Percentiles rank a stretch among this genome's conserved stretches.
Conservation (phyloP, 2,888 invertebrate species). For the Uloborus plumipes region DNA sequence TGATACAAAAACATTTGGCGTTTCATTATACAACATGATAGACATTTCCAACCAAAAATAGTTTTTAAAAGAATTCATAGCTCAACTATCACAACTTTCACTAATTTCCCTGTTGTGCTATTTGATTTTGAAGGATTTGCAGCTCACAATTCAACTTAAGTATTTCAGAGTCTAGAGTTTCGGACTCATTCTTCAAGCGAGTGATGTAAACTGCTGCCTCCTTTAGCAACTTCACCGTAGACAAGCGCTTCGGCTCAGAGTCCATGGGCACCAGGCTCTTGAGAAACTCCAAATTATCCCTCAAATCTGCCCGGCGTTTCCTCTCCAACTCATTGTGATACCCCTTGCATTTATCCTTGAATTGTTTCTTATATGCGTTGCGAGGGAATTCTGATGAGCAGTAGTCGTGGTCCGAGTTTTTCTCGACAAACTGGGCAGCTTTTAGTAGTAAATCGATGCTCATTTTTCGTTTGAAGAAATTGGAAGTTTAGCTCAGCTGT, state of each 20-base stretch:
- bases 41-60: no score
- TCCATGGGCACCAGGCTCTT: constrained; percentile 13
- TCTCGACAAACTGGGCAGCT: constrained; percentile 40
- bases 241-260: constrained; percentile 16
- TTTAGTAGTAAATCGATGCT: constrained; percentile 42
- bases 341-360: constrained; percentile 15
- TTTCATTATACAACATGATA: no score
- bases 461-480: constrained; percentile 17
- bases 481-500: no score
- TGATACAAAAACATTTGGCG: no score
- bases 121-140: not conserved
- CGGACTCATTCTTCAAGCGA: constrained; percentile 14
- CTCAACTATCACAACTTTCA: no score
- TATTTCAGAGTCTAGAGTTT: constrained; percentile 21
- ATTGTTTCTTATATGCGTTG: not conserved
- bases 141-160: constrained; percentile 3
- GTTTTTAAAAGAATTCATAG: no score
- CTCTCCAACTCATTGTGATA: constrained; percentile 55
- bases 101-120: not conserved
- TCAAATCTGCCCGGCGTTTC: constrained; percentile 42
- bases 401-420: constrained; percentile 45
- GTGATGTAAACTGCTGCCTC: constrained; percentile 26
- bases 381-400: constrained; percentile 10
- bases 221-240: constrained; percentile 42
- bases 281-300: constrained; percentile 26